Conservation (phyloP, 2,888 invertebrate genomes). For the Caenorhabditis sp. region DNA sequence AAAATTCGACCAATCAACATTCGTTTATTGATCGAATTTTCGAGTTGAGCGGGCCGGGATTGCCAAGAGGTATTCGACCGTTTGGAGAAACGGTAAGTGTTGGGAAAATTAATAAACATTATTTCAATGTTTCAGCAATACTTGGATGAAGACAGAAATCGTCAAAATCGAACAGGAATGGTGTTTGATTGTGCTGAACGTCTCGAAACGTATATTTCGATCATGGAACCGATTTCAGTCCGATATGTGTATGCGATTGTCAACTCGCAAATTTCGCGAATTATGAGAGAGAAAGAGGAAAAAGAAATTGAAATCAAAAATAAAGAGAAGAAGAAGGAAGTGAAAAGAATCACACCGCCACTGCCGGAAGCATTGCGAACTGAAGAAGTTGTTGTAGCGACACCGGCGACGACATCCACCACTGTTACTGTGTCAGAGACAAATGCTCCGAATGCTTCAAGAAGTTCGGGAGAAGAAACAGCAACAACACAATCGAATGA, state of each 20-base stretch:
- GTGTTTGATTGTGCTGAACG: conserved; percentile 50
- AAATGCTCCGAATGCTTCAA: conserved; percentile 18
- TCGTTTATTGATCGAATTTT: conserved; percentile 2
- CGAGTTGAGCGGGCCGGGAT: not conserved
- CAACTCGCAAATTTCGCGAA: conserved; percentile 19
- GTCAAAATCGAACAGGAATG: conserved; percentile 24
- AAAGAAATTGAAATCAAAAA: conserved; percentile 27
- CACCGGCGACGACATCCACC: conserved; percentile 23
- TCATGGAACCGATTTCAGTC: conserved; percentile 49
- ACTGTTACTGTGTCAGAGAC: conserved; percentile 31
- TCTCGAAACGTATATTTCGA: conserved; percentile 31
- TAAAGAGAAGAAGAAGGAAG: conserved; percentile 3
- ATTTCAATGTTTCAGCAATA: conserved; percentile 3
- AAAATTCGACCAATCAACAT: not conserved
- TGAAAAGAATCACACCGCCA: conserved; percentile 4
- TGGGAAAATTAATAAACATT: too few relatives aligned
- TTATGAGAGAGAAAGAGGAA: conserved; percentile 21
- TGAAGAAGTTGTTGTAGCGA: conserved; percentile 11
- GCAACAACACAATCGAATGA: conserved; percentile 12
- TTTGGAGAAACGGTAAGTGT: not conserved
- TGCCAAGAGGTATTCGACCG: not conserved
- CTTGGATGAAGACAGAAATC: conserved; percentile 16
- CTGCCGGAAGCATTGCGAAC: not conserved
- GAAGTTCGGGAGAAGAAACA: conserved; percentile 17
- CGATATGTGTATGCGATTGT: conserved; percentile 44